Base-by-base conservation (phyloP, 2,888 invertebrate genomes). In the Lasioglossum oenotherae region DNA sequence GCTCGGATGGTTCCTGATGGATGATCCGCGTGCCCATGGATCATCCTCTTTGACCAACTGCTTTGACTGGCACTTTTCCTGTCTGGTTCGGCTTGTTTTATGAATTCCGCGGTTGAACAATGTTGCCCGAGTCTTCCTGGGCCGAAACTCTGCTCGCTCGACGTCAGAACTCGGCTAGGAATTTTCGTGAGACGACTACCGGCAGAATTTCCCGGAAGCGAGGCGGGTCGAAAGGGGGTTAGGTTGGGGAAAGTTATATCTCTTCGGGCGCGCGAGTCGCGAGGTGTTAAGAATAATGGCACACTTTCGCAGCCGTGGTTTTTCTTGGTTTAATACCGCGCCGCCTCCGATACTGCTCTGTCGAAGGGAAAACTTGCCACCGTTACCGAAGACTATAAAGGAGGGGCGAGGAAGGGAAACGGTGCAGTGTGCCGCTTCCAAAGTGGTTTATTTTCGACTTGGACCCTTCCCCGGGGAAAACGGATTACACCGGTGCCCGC, bases 261-360 rank as follows among this genome's bases (percentile, higher is more conserved):
- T n/a, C 41, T 57, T 10, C 57, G 57, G 27, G 46, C 46, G 74
- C n/a, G 19, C 31, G 84, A 78, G 82, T 84, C 78, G 78, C 73
- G 84, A 67, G 38, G 84, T 78, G 78, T 44, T 67, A 46, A 78
- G 83, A 84, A 82, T 84, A 75, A 82, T 64, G 76, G 81, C 73
- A 57, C 76, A 35, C 76, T 72, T 67, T 35, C 19, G 49, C 64
- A 19, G 4, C 53, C 2, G 67, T 38, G 67, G 81, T 73, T 76
- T 81, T 83, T 81, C 73, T 73, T 44, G 16, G 35, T 53, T 53
- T 76, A 67, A 77, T 31, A 75, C 74, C 71, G 60, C 19, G 64
- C 53, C 8, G 49, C 5, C 46, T n/a, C 67, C n/a, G 57, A 57
- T 57, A 38, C 35, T 35, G 53, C 23, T 53, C 53, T 57, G 76